Evolutionary conservation across 2,888 invertebrate species (phyloP), one percentile per base, ranked within the genome.

Genomic region (Abrostola tripartita): DNA sequence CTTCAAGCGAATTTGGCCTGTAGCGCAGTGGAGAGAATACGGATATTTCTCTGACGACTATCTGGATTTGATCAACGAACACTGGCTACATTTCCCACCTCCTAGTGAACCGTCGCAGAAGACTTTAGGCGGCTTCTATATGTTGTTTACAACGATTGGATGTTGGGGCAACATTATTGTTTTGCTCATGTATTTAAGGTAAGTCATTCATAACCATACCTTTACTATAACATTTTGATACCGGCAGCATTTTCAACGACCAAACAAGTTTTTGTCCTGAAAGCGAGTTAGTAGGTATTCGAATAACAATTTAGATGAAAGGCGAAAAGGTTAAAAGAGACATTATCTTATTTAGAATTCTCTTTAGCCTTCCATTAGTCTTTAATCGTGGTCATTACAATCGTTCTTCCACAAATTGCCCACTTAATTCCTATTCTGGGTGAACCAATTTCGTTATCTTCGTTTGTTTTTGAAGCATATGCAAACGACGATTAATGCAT

Each of bases 41-140:
- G 96, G 96, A 35, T 95, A 94, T 82, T 96, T 96, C 84, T 88
- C 92, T 5, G 96, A 95, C 44, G 95, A 95, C 66, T 96, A 95
- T 79, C 81, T 96, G 78, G 83, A 92, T 62, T 86, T 95, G 68
- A 96, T 97, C 68, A 97, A 97, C 88, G 92, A 95, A 0, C 96
- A 97, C 85, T 97, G 97, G 97, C 88, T 97, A 72, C 90, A 95
- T 76, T 97, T 96, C 85, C 93, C 95, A 36, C 97, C 97, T 4
- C 96, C 97, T 0, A 87, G 91, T 42, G 92, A 93, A 53, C 81
- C 85, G 36, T 88, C 95, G 52, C 96, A 97, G 86, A 95, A 95
- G 82, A 84, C 93, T 5, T 90, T 97, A 79, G 97, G 96, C 2
- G 86, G 91, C 12, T 79, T 96, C 56, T 97, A 97, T 85, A 82